These are phyloP conservation scores for Lamproptera curius DNA, from an alignment of 2,888 invertebrate species.

Conservation along the genomic window DNA sequence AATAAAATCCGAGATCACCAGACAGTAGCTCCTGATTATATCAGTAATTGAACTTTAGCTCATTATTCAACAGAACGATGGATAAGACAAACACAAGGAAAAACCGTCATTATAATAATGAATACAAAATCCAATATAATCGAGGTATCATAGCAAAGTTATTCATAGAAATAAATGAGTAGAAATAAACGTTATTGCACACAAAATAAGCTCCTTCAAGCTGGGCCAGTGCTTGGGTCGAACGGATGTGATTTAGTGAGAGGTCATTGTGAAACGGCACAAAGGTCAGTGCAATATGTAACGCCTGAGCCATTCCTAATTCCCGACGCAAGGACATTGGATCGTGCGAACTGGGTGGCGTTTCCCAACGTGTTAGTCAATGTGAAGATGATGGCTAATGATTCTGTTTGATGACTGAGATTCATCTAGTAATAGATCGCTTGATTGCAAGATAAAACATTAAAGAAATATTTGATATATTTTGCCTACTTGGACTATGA, in stretches of 20 bases:
- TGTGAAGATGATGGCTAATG: too few species aligned
- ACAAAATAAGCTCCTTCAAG: too few species aligned
- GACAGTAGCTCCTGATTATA: constrained; percentile 2
- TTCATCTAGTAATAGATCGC: too few species aligned
- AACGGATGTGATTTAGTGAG: constrained; percentile 37
- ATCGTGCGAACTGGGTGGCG: constrained; percentile 16
- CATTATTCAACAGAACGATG: background rate
- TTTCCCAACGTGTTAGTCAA: background rate
- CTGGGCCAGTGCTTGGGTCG: too few species aligned
- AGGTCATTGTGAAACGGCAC: constrained; percentile 47
- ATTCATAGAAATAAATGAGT: too few species aligned
- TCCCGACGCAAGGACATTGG: constrained; percentile 9
- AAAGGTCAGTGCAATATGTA: constrained; percentile 43
- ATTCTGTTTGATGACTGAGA: too few species aligned
- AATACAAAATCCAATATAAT: constrained; percentile 7
- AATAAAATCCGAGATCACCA: background rate
- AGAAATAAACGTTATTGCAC: background rate
- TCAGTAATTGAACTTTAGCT: constrained; percentile 5
- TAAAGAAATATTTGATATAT: too few species aligned
- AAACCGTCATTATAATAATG: constrained; percentile 1
- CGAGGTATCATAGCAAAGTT: too few species aligned
- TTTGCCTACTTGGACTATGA: too few species aligned
- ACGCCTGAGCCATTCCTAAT: constrained; percentile 10
- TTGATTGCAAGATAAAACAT: too few species aligned
- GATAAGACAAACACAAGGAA: constrained; percentile 1